Evolutionary conservation across 2,797 vertebrate genomes (phyloP).

Genomic region (Ibycter americanus): DNA sequence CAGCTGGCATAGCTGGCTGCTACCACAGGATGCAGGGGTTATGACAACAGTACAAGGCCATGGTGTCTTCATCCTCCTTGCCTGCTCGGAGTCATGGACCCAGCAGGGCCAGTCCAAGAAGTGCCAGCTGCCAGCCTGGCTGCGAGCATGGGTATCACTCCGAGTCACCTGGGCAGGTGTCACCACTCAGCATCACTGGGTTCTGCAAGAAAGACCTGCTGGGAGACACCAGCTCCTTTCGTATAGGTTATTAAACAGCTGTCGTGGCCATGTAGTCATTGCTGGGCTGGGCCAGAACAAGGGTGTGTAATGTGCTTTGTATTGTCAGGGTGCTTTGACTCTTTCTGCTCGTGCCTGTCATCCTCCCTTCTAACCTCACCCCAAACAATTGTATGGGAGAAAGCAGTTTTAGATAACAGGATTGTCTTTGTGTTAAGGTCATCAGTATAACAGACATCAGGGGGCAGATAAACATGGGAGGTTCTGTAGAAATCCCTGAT

Average conservation of each 20-base stretch:
- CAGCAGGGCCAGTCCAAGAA: not conserved
- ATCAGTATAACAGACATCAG: not conserved
- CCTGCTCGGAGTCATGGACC: accelerated
- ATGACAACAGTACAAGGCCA: not conserved
- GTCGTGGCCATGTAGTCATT: not conserved
- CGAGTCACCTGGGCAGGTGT: not conserved
- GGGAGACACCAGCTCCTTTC: not conserved
- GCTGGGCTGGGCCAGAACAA: not conserved
- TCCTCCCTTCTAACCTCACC: not conserved
- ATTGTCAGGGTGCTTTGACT: not conserved
- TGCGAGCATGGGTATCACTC: not conserved
- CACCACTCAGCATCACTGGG: not conserved
- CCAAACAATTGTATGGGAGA: not conserved
- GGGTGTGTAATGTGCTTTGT: not conserved
- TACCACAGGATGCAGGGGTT: not conserved
- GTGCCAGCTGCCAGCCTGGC: not conserved
- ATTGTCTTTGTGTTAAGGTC: not conserved
- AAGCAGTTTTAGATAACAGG: not conserved
- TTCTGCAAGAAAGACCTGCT: not conserved
- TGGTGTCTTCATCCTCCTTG: not conserved
- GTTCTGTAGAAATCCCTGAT: not conserved
- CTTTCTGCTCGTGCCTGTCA: not conserved
- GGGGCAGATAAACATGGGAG: not conserved
- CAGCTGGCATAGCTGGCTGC: not conserved
- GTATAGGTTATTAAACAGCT: not conserved